Base-by-base conservation (phyloP, 2,797 vertebrate species). In the Potorous gilbertii region DNA sequence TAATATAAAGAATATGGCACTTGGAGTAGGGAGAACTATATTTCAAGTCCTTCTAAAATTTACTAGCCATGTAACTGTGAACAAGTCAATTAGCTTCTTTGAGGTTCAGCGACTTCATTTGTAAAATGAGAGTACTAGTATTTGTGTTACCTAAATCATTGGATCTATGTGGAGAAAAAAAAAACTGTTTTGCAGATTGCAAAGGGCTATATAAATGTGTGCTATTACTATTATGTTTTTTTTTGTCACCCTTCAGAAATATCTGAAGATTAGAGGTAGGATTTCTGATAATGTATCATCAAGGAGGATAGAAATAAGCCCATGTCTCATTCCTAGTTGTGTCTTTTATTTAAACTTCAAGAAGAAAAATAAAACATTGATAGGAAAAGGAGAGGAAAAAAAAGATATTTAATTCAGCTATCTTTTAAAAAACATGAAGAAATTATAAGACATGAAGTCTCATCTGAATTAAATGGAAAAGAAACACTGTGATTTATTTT, bases 101-200 rank as follows among this genome's bases (percentile, higher is more conserved):
- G 92, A 94, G 46, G 54, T 59, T 54, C 52, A 34, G 66, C 0
- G 12, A 40, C 34, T 21, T 91, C 74, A 50, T 91, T 0, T 27
- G 24, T 87, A 46, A 50, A 27, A 87, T 87, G 74, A 74, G 57
- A 59, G 56, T 54, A 52, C 1, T 50, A 55, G 31, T 6, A 18
- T 40, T 90, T 74, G 81, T 6, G 31, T 46, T 66, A 24, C 21
- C 27, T 56, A 18, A 46, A 27, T 10, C 31, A 54, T 28, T 52
- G 81, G 13, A 40, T 29, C 46, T 96, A 1, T 93, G 27, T 91
- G 93, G 95, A 87, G 81, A n/a, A 59, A 91, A 31, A 10, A 91
- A 56, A 55, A 52, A 52, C 52, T 21, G 46, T 27, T 66, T 46
- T 81, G n/a, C 4, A 59, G 50, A 54, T 54, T 54, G 12, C 31